Evolutionary conservation across 2,113 vertebrate species (phyloP).

Genomic region (Scolopax mira): DNA sequence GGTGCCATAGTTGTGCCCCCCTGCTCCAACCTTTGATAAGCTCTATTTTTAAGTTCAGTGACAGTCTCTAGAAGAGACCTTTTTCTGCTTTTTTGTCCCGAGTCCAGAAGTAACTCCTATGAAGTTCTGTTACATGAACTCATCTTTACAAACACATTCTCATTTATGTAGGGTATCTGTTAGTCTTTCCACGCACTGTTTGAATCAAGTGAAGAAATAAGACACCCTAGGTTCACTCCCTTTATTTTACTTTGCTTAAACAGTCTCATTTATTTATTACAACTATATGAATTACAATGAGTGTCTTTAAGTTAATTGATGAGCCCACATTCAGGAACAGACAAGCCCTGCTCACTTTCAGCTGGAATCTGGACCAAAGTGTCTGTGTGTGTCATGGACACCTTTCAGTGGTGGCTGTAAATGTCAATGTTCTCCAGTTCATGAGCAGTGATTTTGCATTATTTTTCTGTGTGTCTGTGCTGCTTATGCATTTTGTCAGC

Average conservation of each 20-base stretch:
- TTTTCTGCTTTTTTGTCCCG: neutral
- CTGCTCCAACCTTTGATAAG: neutral
- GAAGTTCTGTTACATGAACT: neutral
- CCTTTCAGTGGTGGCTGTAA: neutral
- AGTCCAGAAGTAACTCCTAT: neutral
- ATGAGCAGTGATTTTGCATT: neutral
- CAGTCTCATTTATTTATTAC: neutral
- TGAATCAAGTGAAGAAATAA: neutral
- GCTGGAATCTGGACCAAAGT: neutral
- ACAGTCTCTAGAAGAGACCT: neutral
- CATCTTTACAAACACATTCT: neutral
- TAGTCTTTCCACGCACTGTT: neutral
- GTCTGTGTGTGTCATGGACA: neutral
- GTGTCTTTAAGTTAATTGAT: neutral
- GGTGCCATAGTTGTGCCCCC: neutral
- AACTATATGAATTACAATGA: neutral
- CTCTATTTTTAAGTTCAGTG: neutral
- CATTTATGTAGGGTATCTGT: neutral
- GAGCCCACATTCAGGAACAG: neutral
- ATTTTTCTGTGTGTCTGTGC: neutral
- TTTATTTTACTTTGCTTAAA: conserved; percentile 11
- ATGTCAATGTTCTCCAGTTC: neutral
- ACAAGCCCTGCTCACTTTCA: neutral
- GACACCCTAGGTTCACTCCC: neutral
- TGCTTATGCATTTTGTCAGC: neutral